Conservation (phyloP, 1,140 invertebrate species). For the Maconellicoccus hirsutus region DNA sequence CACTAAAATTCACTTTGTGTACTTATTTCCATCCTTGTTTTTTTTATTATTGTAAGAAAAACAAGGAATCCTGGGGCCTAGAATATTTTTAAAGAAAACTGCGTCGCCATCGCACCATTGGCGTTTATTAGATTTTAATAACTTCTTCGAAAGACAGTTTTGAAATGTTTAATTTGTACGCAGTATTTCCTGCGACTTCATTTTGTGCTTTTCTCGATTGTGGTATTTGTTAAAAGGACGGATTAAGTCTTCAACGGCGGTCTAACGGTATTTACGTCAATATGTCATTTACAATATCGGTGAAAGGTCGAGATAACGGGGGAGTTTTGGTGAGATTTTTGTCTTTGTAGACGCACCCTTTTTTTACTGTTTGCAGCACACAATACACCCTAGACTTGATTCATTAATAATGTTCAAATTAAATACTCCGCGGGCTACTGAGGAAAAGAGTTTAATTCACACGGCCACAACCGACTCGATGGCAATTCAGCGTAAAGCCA, state of each 20-base stretch:
- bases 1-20: too few species aligned
- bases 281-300: slow-evolving; percentile 5
- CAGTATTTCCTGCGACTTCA: background rate
- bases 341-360: background rate
- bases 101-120: background rate
- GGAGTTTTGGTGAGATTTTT: background rate
- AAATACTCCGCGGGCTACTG: background rate
- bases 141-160: slow-evolving; percentile 8
- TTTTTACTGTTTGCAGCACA: background rate
- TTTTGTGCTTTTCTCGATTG: background rate
- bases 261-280: slow-evolving; percentile 14
- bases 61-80: too few species aligned
- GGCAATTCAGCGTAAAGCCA: slow-evolving; percentile 7
- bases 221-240: background rate
- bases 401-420: background rate
- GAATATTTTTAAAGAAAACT: too few species aligned
- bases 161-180: background rate
- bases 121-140: slow-evolving; percentile 8
- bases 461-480: background rate
- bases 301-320: background rate
- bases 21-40: too few species aligned
- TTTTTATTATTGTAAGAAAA: too few species aligned
- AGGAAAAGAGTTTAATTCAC: background rate
- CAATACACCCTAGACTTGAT: background rate
- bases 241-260: slow-evolving; percentile 15